Conservation (phyloP, 1,140 invertebrate species). For the Dendrolimus kikuchii region DNA sequence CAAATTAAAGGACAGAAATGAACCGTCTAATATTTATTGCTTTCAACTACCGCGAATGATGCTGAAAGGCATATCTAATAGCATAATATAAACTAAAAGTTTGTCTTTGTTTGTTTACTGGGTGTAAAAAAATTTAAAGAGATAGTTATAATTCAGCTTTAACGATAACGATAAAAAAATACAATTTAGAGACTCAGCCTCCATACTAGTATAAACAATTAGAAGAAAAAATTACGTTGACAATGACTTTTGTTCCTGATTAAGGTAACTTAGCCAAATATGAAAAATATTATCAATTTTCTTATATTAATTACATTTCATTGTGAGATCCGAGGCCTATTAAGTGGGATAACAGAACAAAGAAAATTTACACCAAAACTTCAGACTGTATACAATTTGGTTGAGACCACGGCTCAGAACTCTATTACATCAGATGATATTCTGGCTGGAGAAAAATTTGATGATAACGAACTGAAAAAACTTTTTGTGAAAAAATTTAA, state of each 20-base stretch:
- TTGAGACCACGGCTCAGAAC: slow-evolving; percentile 14
- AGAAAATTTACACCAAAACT: slow-evolving; percentile 24
- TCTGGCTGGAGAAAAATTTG: slow-evolving; percentile 23
- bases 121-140: no score
- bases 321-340: slow-evolving; percentile 16
- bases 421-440: slow-evolving; percentile 24
- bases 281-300: slow-evolving; percentile 21
- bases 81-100: no score
- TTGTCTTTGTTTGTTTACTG: no score
- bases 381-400: slow-evolving; percentile 22
- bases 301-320: slow-evolving; percentile 27
- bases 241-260: neutral
- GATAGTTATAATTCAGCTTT: no score
- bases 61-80: no score
- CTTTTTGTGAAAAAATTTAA: slow-evolving; percentile 23
- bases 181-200: no score
- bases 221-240: no score
- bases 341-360: slow-evolving; percentile 21
- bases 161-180: no score
- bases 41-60: no score
- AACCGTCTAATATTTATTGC: no score
- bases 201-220: no score
- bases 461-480: slow-evolving; percentile 25
- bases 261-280: slow-evolving; percentile 20
- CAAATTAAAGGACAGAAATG: no score